Base-by-base conservation (phyloP, 2,888 invertebrate genomes). In the Creontiades dilutus region DNA sequence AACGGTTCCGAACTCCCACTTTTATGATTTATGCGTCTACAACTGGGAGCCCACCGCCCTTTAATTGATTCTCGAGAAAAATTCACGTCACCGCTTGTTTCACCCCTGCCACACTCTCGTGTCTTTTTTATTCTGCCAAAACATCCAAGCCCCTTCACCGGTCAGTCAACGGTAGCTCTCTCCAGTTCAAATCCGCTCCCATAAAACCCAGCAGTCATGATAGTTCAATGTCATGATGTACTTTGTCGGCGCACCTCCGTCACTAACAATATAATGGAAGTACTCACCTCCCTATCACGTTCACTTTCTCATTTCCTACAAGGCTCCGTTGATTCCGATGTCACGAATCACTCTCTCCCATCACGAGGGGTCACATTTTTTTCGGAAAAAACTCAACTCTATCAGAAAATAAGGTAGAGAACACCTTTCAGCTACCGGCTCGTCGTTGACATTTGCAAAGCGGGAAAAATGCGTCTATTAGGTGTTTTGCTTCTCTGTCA, bases 281-380 rank as follows among this genome's bases (percentile, higher is more conserved):
- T 4, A 37, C 37, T 7, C 7, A 37, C 37, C 37, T 52, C 3
- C 16, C 61, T 61, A 61, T 19, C n/a, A n/a, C 61, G n/a, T 61
- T 61, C 61, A 61, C 61, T 61, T 61, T 61, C 61, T 19, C 2
- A 61, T 61, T 61, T 61, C 61, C 61, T 3, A 13, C 52, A 16
- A 19, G 61, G 19, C 61, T 61, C 61, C 16, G 9, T 16, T 61
- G 61, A 61, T 61, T n/a, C 61, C 61, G 19, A 19, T 61, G 61
- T 61, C 61, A 61, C 61, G 61, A 61, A 19, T 61, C 61, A 61
- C 61, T 61, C 61, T 61, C 61, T 61, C 61, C 61, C 61, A n/a
- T 61, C 61, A 61, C 61, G 61, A 61, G 61, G 52, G 61, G 16
- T 61, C 19, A 19, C 9, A n/a, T 61, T 61, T 61, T 61, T 61